Conservation (phyloP, 2,113 vertebrate species). For the Xenopus laevis region DNA sequence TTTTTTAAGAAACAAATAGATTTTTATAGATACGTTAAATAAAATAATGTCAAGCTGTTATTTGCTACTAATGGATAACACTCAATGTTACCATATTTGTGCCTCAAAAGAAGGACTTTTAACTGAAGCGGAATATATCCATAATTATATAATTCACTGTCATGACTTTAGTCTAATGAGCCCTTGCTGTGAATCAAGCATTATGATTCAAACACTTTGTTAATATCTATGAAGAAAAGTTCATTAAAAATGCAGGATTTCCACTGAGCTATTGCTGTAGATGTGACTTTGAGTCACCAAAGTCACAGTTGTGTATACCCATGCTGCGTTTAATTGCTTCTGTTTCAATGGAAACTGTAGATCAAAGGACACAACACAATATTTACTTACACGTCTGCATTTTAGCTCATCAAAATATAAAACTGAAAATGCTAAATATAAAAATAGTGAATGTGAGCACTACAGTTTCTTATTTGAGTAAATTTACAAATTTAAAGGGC, state of each 20-base stretch:
- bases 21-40: too few species aligned
- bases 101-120: neutral
- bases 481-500: too few species aligned
- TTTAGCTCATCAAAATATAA: neutral
- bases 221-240: constrained; percentile 26
- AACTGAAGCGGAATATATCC: neutral
- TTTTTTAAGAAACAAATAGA: too few species aligned
- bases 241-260: constrained; percentile 22
- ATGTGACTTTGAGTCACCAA: neutral
- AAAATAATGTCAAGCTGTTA: neutral
- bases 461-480: too few species aligned
- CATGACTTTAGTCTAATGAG: constrained; percentile 8
- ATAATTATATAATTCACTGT: constrained; percentile 18
- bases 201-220: constrained; percentile 18
- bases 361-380: constrained; percentile 9
- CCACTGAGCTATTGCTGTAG: neutral
- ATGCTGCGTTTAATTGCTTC: neutral
- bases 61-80: neutral
- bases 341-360: neutral
- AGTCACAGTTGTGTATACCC: neutral
- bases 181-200: neutral
- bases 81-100: neutral
- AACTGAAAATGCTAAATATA: neutral
- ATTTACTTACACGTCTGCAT: neutral
- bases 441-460: too few species aligned